Conservation (phyloP, 2,113 vertebrate species). For the Microcebus tavaratra region DNA sequence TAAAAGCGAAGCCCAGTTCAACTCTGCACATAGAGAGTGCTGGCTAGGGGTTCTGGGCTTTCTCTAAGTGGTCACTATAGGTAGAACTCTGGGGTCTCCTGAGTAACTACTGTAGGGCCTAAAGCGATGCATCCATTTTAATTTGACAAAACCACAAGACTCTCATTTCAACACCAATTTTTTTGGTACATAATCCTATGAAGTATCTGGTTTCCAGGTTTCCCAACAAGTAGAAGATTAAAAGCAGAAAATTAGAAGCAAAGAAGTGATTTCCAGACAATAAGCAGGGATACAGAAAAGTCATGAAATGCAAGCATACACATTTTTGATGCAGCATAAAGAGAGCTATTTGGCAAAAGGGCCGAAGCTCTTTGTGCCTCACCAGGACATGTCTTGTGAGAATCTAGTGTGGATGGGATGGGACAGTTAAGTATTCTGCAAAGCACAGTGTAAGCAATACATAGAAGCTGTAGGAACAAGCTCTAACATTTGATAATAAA, state of each 20-base stretch:
- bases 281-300: neutral
- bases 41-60: neutral
- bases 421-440: neutral
- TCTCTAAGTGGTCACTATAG: accelerated
- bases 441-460: accelerated
- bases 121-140: neutral
- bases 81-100: accelerated
- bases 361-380: neutral
- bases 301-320: neutral
- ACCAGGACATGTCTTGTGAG: neutral
- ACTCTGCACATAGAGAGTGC: neutral
- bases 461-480: neutral
- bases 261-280: neutral
- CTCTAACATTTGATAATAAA: too few species aligned
- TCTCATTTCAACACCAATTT: neutral
- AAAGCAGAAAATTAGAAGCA: slow-evolving; percentile 27
- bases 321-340: neutral
- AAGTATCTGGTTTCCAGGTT: neutral
- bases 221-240: neutral
- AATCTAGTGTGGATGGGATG: neutral
- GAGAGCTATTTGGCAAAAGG: neutral
- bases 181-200: neutral
- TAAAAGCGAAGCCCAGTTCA: neutral
- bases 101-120: neutral
- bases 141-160: neutral